Evolutionary conservation across 2,797 vertebrate species (phyloP).

Genomic region (Rhyacichthys aspro): DNA sequence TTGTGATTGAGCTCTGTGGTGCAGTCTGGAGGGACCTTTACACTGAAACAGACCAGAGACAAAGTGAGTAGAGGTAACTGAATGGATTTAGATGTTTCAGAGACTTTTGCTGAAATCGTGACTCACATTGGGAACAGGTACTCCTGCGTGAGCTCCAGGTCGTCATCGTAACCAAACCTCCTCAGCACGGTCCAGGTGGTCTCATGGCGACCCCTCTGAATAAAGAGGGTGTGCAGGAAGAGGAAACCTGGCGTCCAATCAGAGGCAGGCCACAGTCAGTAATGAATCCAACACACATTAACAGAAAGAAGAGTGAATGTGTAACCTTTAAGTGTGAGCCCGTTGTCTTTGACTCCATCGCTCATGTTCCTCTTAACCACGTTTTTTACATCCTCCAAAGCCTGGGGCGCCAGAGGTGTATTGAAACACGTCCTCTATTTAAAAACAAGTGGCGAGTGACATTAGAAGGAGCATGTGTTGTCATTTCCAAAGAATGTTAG

Average conservation of each 20-base stretch:
- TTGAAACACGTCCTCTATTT: slow-evolving; percentile 96
- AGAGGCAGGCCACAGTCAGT: neutral
- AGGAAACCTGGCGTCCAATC: slow-evolving; percentile 86
- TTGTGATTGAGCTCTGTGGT: slow-evolving; percentile 98
- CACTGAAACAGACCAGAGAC: slow-evolving; percentile 68
- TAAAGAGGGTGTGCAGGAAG: slow-evolving; percentile 98
- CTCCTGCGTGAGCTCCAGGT: slow-evolving; percentile 94
- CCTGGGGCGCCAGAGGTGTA: slow-evolving; percentile 94
- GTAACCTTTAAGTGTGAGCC: slow-evolving; percentile 93
- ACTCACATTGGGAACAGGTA: slow-evolving; percentile 87
- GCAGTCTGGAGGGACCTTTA: slow-evolving; percentile 93
- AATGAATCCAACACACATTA: neutral
- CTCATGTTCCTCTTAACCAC: slow-evolving; percentile 95
- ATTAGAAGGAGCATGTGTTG: neutral
- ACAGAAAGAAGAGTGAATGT: neutral
- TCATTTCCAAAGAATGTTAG: neutral
- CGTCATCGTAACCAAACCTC: slow-evolving; percentile 95
- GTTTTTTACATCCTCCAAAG: slow-evolving; percentile 97
- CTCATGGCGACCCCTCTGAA: slow-evolving; percentile 97
- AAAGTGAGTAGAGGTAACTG: neutral
- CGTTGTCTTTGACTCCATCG: slow-evolving; percentile 93
- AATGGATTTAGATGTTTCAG: neutral
- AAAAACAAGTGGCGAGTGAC: neutral
- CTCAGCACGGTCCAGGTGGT: slow-evolving; percentile 98
- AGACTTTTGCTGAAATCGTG: neutral